Evolutionary conservation across 2,888 invertebrate genomes (phyloP).

Genomic region (Desoria tigrina): DNA sequence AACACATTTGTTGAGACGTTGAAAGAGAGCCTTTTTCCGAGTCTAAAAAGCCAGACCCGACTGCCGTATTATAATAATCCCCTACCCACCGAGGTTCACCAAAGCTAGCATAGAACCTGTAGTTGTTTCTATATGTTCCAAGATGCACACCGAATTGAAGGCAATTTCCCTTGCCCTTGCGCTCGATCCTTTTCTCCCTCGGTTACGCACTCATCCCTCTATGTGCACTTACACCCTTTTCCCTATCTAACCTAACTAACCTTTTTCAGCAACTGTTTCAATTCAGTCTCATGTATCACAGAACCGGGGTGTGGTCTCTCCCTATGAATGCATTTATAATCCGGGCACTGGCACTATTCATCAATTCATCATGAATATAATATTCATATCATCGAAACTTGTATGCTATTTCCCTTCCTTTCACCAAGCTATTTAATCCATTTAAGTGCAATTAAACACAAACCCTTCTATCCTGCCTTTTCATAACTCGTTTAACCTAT

Average conservation of each 20-base stretch:
- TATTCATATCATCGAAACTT: background rate
- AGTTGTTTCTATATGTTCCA: too few relatives aligned
- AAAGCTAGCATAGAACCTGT: too few relatives aligned
- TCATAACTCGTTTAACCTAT: too few relatives aligned
- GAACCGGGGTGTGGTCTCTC: slow-evolving; percentile 8
- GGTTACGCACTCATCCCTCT: slow-evolving; percentile 4
- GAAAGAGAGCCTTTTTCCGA: too few relatives aligned
- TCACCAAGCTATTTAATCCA: slow-evolving; percentile 2
- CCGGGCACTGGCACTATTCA: background rate
- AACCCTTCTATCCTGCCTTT: background rate
- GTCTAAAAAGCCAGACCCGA: too few relatives aligned
- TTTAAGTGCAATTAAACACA: background rate
- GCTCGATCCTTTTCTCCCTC: background rate
- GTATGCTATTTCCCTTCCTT: background rate
- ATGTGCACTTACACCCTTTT: slow-evolving; percentile 6
- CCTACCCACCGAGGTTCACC: too few relatives aligned
- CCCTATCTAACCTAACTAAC: too few relatives aligned
- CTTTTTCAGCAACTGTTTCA: background rate
- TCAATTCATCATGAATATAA: background rate
- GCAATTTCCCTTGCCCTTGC: slow-evolving; percentile 7
- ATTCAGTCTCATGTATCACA: slow-evolving; percentile 1
- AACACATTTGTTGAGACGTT: too few relatives aligned
- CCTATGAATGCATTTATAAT: background rate
- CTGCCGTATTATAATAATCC: too few relatives aligned
- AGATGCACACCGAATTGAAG: slow-evolving; percentile 2